These are phyloP conservation scores for Drosophila birchii DNA, from an alignment of 2,888 invertebrate genomes.

Conservation along the genomic window DNA sequence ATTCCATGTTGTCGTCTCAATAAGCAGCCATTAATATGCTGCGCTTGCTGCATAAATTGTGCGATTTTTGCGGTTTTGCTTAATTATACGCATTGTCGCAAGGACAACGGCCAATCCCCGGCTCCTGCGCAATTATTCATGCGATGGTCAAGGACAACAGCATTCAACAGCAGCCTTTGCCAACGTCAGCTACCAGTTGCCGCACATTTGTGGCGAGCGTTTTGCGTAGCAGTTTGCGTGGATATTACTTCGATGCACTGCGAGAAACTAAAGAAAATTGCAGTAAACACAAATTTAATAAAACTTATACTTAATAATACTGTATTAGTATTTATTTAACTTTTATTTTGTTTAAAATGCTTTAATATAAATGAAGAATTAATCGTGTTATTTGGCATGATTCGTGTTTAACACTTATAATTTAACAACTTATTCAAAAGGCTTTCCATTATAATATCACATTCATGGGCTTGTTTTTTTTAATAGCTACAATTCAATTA, in stretches of 20 bases:
- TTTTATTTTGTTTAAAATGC: too few relatives aligned
- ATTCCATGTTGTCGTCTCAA: conserved; percentile 45
- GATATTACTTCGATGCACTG: conserved; percentile 35
- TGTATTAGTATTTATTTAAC: too few relatives aligned
- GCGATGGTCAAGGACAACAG: conserved; percentile 65
- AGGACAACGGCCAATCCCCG: conserved; percentile 32
- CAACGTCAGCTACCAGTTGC: conserved; percentile 37
- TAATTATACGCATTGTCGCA: conserved; percentile 60
- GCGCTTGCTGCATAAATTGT: conserved; percentile 58
- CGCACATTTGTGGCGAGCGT: conserved; percentile 25
- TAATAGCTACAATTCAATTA: neutral
- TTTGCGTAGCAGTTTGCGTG: conserved; percentile 21
- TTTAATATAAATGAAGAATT: too few relatives aligned
- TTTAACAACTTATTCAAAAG: neutral
- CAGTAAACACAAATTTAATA: neutral
- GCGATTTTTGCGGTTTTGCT: conserved; percentile 59
- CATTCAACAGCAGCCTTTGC: conserved; percentile 1
- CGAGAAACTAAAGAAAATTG: neutral
- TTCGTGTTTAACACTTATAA: neutral
- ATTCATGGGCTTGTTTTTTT: too few relatives aligned
- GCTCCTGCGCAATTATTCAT: conserved; percentile 50
- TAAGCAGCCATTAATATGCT: conserved; percentile 67
- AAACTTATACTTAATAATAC: too few relatives aligned
- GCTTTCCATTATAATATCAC: neutral
- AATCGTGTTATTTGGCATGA: too few relatives aligned